phyloP scores from a whole-genome alignment of 1,140 invertebrate species.

The Palaemon carinicauda region DNA sequence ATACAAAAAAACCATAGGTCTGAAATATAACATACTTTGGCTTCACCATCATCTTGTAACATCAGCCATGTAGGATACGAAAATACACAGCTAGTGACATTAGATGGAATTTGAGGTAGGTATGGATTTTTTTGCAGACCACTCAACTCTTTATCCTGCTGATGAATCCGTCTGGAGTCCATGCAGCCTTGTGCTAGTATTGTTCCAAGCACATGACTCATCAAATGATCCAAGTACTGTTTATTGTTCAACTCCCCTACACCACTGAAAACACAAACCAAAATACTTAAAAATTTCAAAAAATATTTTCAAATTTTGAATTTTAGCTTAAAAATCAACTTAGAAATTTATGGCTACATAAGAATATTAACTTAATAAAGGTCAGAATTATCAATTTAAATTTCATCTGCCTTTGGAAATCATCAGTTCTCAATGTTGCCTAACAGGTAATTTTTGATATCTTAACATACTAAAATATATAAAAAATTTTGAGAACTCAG shows the following conservation, averaged over 20 bases:
- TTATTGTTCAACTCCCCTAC: constrained; percentile 15
- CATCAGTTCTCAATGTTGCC: too few species aligned
- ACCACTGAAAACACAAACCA: not conserved
- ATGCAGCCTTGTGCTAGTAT: constrained; percentile 2
- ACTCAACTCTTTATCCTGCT: not conserved
- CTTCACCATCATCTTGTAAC: constrained; percentile 17
- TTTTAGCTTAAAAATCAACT: too few species aligned
- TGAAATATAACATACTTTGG: not conserved
- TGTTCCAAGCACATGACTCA: constrained; percentile 28
- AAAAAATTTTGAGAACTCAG: too few species aligned
- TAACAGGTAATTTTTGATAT: too few species aligned
- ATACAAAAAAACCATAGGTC: not conserved
- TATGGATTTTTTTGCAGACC: constrained; percentile 18
- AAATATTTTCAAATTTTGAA: too few species aligned
- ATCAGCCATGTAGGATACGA: constrained; percentile 26
- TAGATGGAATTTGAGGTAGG: constrained; percentile 13
- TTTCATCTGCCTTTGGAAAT: too few species aligned
- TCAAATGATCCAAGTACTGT: constrained; percentile 34
- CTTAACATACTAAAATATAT: too few species aligned
- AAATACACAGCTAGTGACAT: constrained; percentile 11
- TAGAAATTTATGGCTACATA: too few species aligned
- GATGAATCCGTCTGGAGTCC: not conserved
- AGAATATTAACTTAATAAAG: too few species aligned
- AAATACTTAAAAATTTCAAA: too few species aligned
- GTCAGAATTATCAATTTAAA: too few species aligned